Base-by-base conservation (phyloP, 2,888 invertebrate species). In the Sphinx pinastri region DNA sequence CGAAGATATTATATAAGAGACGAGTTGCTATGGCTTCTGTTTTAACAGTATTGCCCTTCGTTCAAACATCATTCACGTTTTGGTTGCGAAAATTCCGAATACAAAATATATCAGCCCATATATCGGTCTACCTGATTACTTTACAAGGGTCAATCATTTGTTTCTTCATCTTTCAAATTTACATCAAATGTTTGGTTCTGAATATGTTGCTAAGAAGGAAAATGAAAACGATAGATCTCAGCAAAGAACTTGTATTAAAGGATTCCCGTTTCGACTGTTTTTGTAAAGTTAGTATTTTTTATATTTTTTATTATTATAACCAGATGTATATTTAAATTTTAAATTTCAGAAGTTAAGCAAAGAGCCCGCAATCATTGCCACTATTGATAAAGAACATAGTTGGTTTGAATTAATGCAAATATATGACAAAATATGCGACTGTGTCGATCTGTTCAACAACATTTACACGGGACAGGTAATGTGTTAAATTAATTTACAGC, bases 361-460 rank as follows among this genome's bases (percentile, higher is more conserved):
- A 49, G 79, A 80, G 47, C 73, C 81, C 4, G 74, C 74, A 68
- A 67, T 74, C n/a, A 60, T 79, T n/a, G 75, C 78, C 31, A 75
- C 72, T 68, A 57, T 70, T 0, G 71, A 75, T 47, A 73, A 70
- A n/a, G 72, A 78, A 12, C 84, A 81, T 71, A 83, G 85, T 74
- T 90, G 90, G 90, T 86, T 83, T 70, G 90, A 90, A 77, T 76
- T 91, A 16, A 91, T 90, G 89, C 84, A 87, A 78, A 88, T 90
- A 69, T 91, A 90, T 75, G 87, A 90, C 73, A 87, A 88, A 81
- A 76, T 88, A 67, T 83, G 87, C 3, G 90, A 90, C 68, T 84
- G 85, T 67, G 75, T 88, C 70, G 78, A 80, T 71, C 67, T 87
- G 38, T 90, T 89, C 67, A 89, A 90, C 74, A 75, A 83, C 74